Percentiles rank a stretch among this genome's conserved stretches.
These are phyloP conservation scores for Epistrophe eligans DNA, from an alignment of 2,888 invertebrate species.

Conservation along the genomic window DNA sequence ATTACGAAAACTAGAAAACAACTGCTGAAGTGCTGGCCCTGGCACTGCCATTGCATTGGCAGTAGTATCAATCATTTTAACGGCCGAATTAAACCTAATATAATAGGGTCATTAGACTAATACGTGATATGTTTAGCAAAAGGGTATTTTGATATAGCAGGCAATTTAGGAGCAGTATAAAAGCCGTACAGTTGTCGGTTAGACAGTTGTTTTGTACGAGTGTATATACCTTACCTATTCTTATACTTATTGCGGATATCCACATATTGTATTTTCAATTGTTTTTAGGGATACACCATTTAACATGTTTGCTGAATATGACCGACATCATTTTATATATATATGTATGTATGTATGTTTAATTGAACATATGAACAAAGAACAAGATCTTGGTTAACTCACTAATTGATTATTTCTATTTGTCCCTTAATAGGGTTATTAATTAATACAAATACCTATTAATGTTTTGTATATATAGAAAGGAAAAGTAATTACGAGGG, in stretches of 20 bases:
- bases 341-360: no score
- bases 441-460: slow-evolving; percentile 4
- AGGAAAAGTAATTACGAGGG: neutral
- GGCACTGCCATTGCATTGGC: neutral
- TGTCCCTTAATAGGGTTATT: slow-evolving; percentile 1
- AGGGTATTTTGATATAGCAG: slow-evolving; percentile 35
- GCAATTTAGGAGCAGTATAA: slow-evolving; percentile 6
- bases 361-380: neutral
- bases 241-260: neutral
- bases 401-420: slow-evolving; percentile 43
- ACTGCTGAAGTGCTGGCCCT: neutral
- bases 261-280: slow-evolving; percentile 35
- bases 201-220: slow-evolving; percentile 1
- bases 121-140: slow-evolving; percentile 56
- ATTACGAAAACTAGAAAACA: slow-evolving; percentile 22
- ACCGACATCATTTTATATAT: slow-evolving; percentile 2
- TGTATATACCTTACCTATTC: no score
- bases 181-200: slow-evolving; percentile 5
- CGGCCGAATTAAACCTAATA: slow-evolving; percentile 54
- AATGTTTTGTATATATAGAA: neutral
- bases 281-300: slow-evolving; percentile 38
- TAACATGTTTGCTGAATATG: slow-evolving; percentile 38
- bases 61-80: slow-evolving; percentile 67
- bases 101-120: slow-evolving; percentile 66
- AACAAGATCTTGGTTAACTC: slow-evolving; percentile 1